Evolutionary conservation across 2,113 vertebrate genomes (phyloP).

Genomic region (Sphyrna mokarran): DNA sequence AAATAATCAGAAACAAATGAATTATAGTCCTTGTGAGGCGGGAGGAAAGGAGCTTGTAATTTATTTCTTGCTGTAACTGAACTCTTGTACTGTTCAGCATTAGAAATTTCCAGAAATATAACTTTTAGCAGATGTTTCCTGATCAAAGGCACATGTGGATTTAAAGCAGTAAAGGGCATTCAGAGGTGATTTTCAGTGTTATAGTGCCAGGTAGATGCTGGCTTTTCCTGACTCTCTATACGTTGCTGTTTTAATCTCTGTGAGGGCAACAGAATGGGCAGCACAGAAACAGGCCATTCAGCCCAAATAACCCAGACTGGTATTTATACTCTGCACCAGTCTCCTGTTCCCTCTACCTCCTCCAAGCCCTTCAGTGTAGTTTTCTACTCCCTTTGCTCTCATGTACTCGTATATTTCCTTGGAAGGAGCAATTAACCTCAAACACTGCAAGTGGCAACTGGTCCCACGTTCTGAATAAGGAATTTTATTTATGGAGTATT

Average conservation of each 20-base stretch:
- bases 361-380: not conserved
- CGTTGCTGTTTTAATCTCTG: not conserved
- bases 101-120: slow-evolving; percentile 35
- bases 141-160: slow-evolving; percentile 23
- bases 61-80: slow-evolving; percentile 12
- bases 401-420: not conserved
- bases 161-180: slow-evolving; percentile 21
- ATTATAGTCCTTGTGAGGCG: not conserved
- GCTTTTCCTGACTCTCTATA: not conserved
- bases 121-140: slow-evolving; percentile 26
- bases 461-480: not conserved
- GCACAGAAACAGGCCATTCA: not conserved
- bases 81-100: slow-evolving; percentile 17
- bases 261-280: not conserved
- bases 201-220: not conserved
- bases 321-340: not conserved
- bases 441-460: not conserved
- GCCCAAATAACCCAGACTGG: not conserved
- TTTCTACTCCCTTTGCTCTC: not conserved
- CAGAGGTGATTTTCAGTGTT: not conserved
- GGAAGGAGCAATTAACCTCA: not conserved
- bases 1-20: slow-evolving; percentile 19
- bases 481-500: not conserved
- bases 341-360: not conserved
- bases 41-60: slow-evolving; percentile 20